Base-by-base conservation (phyloP, 2,113 vertebrate species). In the Sceloporus undulatus region DNA sequence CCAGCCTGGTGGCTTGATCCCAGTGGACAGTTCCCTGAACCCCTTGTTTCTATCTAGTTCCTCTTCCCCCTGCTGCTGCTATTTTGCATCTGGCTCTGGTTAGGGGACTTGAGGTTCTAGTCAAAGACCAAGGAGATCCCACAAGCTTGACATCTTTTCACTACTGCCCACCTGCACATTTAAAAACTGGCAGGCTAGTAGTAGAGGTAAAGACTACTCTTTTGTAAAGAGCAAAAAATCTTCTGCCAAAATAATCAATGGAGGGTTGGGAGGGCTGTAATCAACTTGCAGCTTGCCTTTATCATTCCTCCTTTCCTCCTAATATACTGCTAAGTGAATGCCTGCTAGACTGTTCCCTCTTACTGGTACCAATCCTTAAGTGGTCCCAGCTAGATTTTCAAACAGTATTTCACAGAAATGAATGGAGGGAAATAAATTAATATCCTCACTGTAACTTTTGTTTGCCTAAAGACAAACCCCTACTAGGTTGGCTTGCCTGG, bases 391-490 rank as follows among this genome's bases (percentile, higher is more conserved):
- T 88, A 74, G 85, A 19, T 82, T 93, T 92, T 92, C 2, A 88
- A 90, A 90, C 4, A 89, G 85, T 4, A 79, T 11, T 56, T 86
- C 13, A 87, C 65, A 79, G 84, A 42, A 90, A 76, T 48, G 79
- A 87, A 40, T 40, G 66, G 79, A 48, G 54, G 59, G 62, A 68
- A 84, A 62, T 74, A 88, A 54, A 88, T 87, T 40, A 77, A 74
- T 77, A 70, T 78, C 73, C 48, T 68, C 34, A 52, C 48, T 76
- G 56, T 54, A 90, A 34, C 79, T 90, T 56, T 1, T 77, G 75
- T 29, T 73, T 92, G 34, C 82, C 92, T 40, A 85, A 80, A 90
- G 80, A 90, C 38, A 14, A 84, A 90, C 89, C 87, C 90, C 85
- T 88, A 84, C 82, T 89, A 85, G 27, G 71, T 0, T 0, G 66